Base-by-base conservation (phyloP, 1,140 invertebrate species). In the Oreohelix idahoensis region DNA sequence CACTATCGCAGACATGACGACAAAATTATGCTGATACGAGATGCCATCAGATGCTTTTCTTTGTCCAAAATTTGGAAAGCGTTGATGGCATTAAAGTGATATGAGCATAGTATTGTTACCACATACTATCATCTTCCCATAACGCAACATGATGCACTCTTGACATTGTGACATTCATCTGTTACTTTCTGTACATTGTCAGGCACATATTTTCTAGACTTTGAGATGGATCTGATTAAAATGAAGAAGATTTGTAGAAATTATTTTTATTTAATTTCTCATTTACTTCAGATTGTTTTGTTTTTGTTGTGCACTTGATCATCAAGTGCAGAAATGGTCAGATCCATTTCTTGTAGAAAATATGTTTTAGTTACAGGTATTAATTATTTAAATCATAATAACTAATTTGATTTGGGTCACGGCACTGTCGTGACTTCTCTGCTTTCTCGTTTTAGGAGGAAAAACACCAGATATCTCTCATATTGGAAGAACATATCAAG, bases 381-480 rank as follows among this genome's bases (percentile, higher is more conserved):
- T 26, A 17, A 0, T 53, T 77, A 29, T 53, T 5, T 1, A 36
- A 49, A 36, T 77, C 5, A 53, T 53, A 1, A n/a, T 32, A 23
- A 32, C 66, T 45, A 77, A 84, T 83, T 81, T 63, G 71, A 84
- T 80, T 86, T 75, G 66, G 86, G 89, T 92, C 90, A 87, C 90
- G 91, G 83, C 90, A 45, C 42, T 71, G 90, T 91, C 90, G 90
- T 91, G 90, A 91, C 90, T 83, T 86, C 83, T 92, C 83, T 90
- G 85, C 86, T 90, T 89, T 91, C 81, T 92, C 51, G 13, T 83
- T 97, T 87, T 94, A 99, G 97, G 98, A 94, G 98, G 98, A 20
- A 99, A 99, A 94, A 99, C 98, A 36, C 98, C 98, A 66, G 98
- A 99, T 95, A 85, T 89, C 0, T 86, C 88, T 51, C 94, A 97